Conservation (phyloP, 2,888 invertebrate genomes). For the Caenorhabditis sinica region DNA sequence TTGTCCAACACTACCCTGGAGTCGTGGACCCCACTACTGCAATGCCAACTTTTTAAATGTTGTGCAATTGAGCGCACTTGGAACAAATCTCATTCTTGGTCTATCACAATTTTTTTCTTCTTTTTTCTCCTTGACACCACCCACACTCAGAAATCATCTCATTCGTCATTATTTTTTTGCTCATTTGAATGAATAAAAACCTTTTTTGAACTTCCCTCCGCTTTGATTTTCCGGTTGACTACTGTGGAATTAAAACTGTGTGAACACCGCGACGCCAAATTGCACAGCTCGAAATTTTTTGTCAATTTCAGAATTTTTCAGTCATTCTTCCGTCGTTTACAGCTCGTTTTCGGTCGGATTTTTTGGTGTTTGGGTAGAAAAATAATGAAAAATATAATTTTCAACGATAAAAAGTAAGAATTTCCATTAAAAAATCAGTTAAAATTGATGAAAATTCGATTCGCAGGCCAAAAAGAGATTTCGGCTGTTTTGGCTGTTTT, state of each 20-base stretch:
- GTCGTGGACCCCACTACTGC: background rate
- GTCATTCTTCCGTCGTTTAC: background rate
- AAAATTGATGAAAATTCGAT: too few relatives aligned
- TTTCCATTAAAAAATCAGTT: too few relatives aligned
- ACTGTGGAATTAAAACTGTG: conserved; percentile 32
- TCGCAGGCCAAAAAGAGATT: too few relatives aligned
- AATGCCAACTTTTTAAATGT: background rate
- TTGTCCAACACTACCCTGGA: background rate
- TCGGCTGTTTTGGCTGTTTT: too few relatives aligned
- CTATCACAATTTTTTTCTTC: conserved; percentile 17
- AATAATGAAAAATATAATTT: too few relatives aligned
- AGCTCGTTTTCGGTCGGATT: background rate
- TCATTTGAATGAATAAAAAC: conserved; percentile 1
- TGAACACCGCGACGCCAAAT: conserved; percentile 25
- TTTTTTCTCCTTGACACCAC: too few relatives aligned
- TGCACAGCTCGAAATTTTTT: conserved; percentile 17
- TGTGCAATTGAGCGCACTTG: conserved; percentile 1
- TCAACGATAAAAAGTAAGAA: too few relatives aligned
- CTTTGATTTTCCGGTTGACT: background rate
- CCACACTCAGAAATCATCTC: conserved; percentile 1
- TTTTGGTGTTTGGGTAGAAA: background rate
- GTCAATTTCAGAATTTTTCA: conserved; percentile 15
- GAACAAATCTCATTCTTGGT: background rate
- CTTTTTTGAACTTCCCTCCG: background rate
- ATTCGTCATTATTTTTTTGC: background rate